Base-by-base conservation (phyloP, 2,797 vertebrate genomes). In the Clarias fuscus region DNA sequence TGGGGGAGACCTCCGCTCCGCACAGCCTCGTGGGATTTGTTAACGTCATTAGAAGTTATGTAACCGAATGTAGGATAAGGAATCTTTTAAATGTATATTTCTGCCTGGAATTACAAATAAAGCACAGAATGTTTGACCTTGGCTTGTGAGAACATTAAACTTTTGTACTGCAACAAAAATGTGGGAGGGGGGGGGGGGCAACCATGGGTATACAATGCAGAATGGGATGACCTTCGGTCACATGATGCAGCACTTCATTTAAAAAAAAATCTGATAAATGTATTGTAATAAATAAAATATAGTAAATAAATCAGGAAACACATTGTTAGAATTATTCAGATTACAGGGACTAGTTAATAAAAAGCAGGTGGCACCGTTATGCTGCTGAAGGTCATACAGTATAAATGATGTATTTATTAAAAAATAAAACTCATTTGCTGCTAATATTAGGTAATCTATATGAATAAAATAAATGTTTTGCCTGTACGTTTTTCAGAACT, bases 21-120 rank as follows among this genome's bases (percentile, higher is more conserved):
- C 43, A 70, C 40, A 79, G 59, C 10, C n/a, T 82, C 56, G 43
- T 59, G 70, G 72, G 76, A 79, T 87, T 64, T 85, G 82, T 58
- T 80, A 64, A 15, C 7, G 56, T 73, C 30, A 85, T 75, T 83
- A 84, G 81, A 77, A 5, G 33, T 56, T 4, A 58, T 72, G 83
- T 10, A 84, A 72, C 75, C 27, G 43, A 85, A 85, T 79, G 33
- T 40, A 68, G 3, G 27, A 85, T 15, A 37, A 83, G 43, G 76
- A 61, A 80, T 53, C 17, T 33, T 81, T 40, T 82, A 24, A 30
- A 75, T 90, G 86, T 84, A 81, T 17, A 68, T 84, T 73, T 87
- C 15, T 79, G 73, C 53, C 58, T 84, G 48, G n/a, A 3, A 30
- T 18, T 83, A 85, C 76, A 70, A 91, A 90, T 80, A 92, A 90